Base-by-base conservation (phyloP, 1,140 invertebrate species). In the Drosophila pruinosa region DNA sequence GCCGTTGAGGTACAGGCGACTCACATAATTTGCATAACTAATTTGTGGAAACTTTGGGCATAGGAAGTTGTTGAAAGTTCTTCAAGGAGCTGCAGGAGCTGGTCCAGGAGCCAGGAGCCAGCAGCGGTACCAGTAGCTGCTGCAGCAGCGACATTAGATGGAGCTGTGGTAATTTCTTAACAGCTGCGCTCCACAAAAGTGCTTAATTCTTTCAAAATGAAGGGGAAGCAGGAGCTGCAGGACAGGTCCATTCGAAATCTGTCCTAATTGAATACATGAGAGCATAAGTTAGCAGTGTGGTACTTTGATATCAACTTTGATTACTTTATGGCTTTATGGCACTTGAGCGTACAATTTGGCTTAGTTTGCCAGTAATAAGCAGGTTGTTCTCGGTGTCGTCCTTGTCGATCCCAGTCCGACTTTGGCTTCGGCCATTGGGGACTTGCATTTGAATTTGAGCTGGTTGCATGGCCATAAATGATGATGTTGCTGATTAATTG, bases 221-320 rank as follows among this genome's bases (percentile, higher is more conserved):
- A 85, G 48, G 73, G 7, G 5, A 4, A 17, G 24, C 26, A 3
- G 24, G 5, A 19, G 12, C n/a, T n/a, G n/a, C 5, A 26, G 47
- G 38, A 10, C 63, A 41, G 53, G 38, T 24, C 63, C 73, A 86
- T 86, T 85, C 73, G 80, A 85, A 85, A 85, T 78, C 73, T 85
- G 82, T 85, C 82, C 81, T 85, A 85, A 85, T 85, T 85, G 81
- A 85, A 85, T 85, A 85, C 82, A 85, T 85, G 77, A 85, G 81
- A 85, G 82, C 81, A 85, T 86, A 85, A 85, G 81, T 85, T 85
- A 81, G 80, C 76, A 75, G 73, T 85, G 81, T 80, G 73, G 81
- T 88, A 88, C 82, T 85, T 85, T 85, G 81, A 85, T 85, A 85
- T 81, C 82, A 85, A 85, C 81, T 85, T 85, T 85, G 81, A 85